Percentiles rank a stretch among this genome's conserved stretches.
Conservation (phyloP, 2,797 vertebrate genomes). For the Pipistrellus pipistrellus region DNA sequence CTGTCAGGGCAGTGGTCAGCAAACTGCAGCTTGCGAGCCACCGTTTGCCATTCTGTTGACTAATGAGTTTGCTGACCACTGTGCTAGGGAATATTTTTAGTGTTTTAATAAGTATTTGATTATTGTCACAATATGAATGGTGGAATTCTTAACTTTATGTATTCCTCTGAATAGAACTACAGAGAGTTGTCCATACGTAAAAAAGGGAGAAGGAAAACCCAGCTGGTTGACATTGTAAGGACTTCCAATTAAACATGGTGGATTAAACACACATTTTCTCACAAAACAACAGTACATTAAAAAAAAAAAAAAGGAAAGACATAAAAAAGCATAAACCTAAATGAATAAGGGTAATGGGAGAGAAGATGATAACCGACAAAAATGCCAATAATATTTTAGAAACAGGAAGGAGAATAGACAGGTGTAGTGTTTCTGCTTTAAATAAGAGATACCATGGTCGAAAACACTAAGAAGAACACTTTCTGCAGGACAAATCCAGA, state of each 20-base stretch:
- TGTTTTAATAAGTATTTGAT: constrained; percentile 1
- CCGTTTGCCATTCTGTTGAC: too few relatives aligned
- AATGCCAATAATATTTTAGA: neutral
- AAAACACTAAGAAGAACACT: neutral
- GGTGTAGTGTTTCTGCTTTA: constrained; percentile 28
- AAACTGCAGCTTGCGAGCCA: too few relatives aligned
- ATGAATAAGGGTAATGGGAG: neutral
- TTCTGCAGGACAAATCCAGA: neutral
- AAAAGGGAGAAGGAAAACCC: constrained; percentile 1
- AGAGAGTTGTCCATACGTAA: neutral
- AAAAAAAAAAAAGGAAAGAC: neutral
- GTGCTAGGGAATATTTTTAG: neutral
- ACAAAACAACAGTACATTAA: neutral
- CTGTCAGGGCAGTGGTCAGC: too few relatives aligned
- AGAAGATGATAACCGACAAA: neutral
- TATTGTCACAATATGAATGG: neutral
- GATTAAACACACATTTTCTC: neutral
- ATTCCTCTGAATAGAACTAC: neutral
- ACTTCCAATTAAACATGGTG: neutral
- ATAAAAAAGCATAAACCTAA: neutral
- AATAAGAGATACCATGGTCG: neutral
- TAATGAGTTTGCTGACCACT: too few relatives aligned
- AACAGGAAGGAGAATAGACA: neutral
- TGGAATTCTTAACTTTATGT: constrained; percentile 7
- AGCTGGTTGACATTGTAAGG: neutral